phyloP scores from a whole-genome alignment of 2,113 vertebrate species.

The Holacanthus passer region DNA sequence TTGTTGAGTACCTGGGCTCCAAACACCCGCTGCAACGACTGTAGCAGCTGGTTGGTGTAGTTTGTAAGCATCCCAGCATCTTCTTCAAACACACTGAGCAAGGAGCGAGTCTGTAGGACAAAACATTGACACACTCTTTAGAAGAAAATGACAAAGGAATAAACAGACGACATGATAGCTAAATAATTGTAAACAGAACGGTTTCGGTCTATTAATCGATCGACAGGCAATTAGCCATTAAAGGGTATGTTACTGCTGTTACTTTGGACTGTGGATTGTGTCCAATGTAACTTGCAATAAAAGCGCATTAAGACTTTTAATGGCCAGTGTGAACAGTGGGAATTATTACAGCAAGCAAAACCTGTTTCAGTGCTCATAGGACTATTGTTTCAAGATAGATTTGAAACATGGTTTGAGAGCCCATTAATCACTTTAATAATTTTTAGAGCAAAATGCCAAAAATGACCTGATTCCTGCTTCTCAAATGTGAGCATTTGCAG shows the following conservation, averaged over 20 bases:
- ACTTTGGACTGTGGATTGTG: background rate
- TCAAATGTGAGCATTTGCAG: background rate
- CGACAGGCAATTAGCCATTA: too few species aligned
- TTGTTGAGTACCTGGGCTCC: slow-evolving; percentile 92
- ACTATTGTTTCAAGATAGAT: background rate
- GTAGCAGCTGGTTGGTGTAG: slow-evolving; percentile 97
- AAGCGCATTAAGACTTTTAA: background rate
- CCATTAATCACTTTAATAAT: too few species aligned
- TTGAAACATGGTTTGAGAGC: too few species aligned
- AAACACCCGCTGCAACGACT: slow-evolving; percentile 96
- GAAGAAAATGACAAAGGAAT: background rate
- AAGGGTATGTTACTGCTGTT: background rate
- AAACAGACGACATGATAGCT: background rate
- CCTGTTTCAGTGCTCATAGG: too few species aligned
- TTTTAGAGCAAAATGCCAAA: background rate
- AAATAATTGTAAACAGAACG: background rate
- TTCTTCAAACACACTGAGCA: slow-evolving; percentile 98
- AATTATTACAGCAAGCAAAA: background rate
- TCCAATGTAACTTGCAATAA: background rate
- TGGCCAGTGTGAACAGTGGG: background rate
- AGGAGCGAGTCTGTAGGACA: slow-evolving; percentile 90
- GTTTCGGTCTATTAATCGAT: background rate
- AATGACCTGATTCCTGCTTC: background rate
- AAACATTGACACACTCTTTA: slow-evolving; percentile 1
- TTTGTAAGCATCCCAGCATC: slow-evolving; percentile 96